Base-by-base conservation (phyloP, 2,888 invertebrate genomes). In the Dolichopus griseipennis region DNA sequence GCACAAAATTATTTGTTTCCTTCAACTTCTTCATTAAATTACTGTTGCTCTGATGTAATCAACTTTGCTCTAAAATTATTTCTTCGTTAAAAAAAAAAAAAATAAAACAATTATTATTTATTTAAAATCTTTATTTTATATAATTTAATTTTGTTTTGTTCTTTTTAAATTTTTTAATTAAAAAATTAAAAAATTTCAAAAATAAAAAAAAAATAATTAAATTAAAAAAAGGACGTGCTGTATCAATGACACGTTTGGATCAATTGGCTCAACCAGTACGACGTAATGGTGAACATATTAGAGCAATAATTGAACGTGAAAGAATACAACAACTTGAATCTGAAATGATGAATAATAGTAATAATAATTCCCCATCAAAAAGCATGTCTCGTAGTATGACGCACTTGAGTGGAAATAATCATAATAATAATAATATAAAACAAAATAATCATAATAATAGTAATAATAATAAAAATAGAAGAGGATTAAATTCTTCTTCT, bases 191-290 rank as follows among this genome's bases (percentile, higher is more conserved):
- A 64, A 68, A 69, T 65, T 34, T 65, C 68, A 68, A 61, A 62
- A 68, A 66, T 67, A 67, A 67, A 67, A 68, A 67, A 61, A 43
- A 64, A 61, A 62, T 68, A 67, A 63, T 34, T 52, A 15, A 65
- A 22, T 10, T 41, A 27, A 41, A 61, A 61, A 72, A 73, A 90
- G 90, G 90, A 88, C 93, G 94, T 87, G 93, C 94, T 78, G 91
- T 91, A 85, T 93, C 93, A 82, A 93, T 95, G 93, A 91, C 93
- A 78, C 90, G 95, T 76, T 88, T 95, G 85, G 95, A 95, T 87
- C 88, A 90, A 81, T 85, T 91, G 82, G 86, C 91, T 75, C 88
- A 87, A 83, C 90, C 91, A 73, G 85, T 90, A 75, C 83, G 86
- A 75, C 85, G 85, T 68, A 80, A 82, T 75, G 82, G 82, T 68